Percentiles rank a stretch among this genome's conserved stretches.
These are phyloP conservation scores for Apodemia zela DNA, from an alignment of 2,888 invertebrate species.

Conservation along the genomic window DNA sequence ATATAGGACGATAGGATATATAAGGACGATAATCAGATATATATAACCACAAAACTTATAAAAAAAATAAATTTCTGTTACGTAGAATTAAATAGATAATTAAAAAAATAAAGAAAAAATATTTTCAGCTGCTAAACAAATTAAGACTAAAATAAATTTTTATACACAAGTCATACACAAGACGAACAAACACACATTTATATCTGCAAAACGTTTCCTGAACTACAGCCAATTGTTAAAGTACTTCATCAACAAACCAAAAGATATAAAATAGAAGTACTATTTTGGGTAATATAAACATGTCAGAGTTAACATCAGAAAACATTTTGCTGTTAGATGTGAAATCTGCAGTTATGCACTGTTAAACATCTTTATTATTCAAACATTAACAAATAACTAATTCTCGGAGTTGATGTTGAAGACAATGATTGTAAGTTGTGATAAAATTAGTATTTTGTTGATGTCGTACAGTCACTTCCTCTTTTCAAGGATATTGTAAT, in stretches of 20 bases:
- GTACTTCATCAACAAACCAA: background rate
- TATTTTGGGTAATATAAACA: background rate
- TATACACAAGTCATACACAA: too few relatives aligned
- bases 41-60: too few relatives aligned
- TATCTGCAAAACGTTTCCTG: background rate
- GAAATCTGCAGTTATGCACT: background rate
- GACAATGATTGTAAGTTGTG: background rate
- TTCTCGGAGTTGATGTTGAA: background rate
- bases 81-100: too few relatives aligned
- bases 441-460: slow-evolving; percentile 1
- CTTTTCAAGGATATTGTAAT: slow-evolving; percentile 14
- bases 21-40: too few relatives aligned
- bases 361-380: background rate
- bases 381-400: background rate
- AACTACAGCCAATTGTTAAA: background rate
- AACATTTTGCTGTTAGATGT: background rate
- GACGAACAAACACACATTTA: too few relatives aligned
- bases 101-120: too few relatives aligned
- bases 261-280: background rate
- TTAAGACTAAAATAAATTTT: too few relatives aligned
- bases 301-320: background rate
- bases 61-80: too few relatives aligned
- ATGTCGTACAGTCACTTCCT: slow-evolving; percentile 5
- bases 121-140: too few relatives aligned
- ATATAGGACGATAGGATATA: too few relatives aligned